Evolutionary conservation across 2,797 vertebrate genomes (phyloP), one percentile per base, ranked within the genome.

Genomic region (Myotis findleyi): DNA sequence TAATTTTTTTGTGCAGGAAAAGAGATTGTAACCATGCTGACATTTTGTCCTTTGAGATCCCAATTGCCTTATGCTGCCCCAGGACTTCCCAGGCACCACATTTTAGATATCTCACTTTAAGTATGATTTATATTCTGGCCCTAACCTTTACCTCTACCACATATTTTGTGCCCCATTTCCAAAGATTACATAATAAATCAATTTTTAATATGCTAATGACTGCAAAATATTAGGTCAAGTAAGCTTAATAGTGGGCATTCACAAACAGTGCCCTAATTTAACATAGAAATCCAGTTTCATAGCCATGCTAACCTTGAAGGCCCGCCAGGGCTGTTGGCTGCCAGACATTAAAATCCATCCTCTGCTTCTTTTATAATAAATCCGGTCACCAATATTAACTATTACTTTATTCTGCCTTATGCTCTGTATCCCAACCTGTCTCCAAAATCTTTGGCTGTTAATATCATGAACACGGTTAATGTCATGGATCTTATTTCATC

Each of bases 141-240:
- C 1, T 30, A 75, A 18, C 16, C 27, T 93, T 85, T 89, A 68
- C n/a, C n/a, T 92, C 33, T 69, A 47, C 6, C 17, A 51, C 6
- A n/a, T 57, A 75, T 55, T 95, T 93, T 93, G 72, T 81, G 2
- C 3, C 36, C 41, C 5, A 41, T 95, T 95, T 95, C 14, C 51
- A 89, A 89, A 94, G 68, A 51, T 64, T 82, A n/a, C 27, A 92
- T 69, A 49, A 47, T 73, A 73, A 88, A 75, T 89, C 12, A 83
- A 59, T 73, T 79, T 95, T 95, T 94, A 94, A 87, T 91, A 79
- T 85, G 59, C 4, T 90, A 89, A 73, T 76, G 53, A 27, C 4
- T 81, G 5, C 66, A 76, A 94, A 89, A 57, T 73, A 81, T 55
- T 93, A 87, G 55, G n/a, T 85, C 41, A 81, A 59, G 9, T 64